Conservation (phyloP, 2,888 invertebrate genomes). For the Tryphoninae sp. region DNA sequence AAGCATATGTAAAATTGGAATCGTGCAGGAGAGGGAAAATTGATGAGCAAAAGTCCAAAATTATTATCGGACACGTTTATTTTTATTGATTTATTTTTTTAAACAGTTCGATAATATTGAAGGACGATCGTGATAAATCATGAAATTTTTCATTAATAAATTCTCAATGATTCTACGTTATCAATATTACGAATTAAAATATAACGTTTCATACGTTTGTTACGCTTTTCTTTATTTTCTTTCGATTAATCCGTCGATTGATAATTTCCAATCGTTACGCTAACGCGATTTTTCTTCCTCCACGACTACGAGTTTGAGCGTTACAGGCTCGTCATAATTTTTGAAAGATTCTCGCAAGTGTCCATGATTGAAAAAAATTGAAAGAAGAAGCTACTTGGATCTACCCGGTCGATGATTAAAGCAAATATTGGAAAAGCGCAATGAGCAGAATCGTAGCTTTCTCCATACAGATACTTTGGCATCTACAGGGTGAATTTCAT, state of each 20-base stretch:
- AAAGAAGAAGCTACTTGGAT: slow-evolving; percentile 36
- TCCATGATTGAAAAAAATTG: slow-evolving; percentile 35
- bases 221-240: neutral
- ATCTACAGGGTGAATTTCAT: too few species aligned
- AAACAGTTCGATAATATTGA: too few species aligned
- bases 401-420: slow-evolving; percentile 59
- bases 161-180: too few species aligned
- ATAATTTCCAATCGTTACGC: neutral
- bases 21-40: too few species aligned
- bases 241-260: neutral
- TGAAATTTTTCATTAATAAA: too few species aligned
- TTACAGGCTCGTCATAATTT: slow-evolving; percentile 25
- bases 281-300: neutral
- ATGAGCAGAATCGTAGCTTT: slow-evolving; percentile 11
- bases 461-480: neutral
- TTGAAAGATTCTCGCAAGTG: slow-evolving; percentile 27
- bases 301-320: neutral
- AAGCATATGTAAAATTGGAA: neutral
- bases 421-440: slow-evolving; percentile 26
- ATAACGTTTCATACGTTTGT: too few species aligned
- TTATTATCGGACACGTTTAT: too few species aligned
- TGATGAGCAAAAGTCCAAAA: too few species aligned
- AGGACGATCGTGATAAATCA: too few species aligned
- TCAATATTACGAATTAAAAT: too few species aligned
- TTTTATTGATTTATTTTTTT: too few species aligned